Evolutionary conservation across 2,888 invertebrate genomes (phyloP).

Genomic region (Aleiodes alternator): DNA sequence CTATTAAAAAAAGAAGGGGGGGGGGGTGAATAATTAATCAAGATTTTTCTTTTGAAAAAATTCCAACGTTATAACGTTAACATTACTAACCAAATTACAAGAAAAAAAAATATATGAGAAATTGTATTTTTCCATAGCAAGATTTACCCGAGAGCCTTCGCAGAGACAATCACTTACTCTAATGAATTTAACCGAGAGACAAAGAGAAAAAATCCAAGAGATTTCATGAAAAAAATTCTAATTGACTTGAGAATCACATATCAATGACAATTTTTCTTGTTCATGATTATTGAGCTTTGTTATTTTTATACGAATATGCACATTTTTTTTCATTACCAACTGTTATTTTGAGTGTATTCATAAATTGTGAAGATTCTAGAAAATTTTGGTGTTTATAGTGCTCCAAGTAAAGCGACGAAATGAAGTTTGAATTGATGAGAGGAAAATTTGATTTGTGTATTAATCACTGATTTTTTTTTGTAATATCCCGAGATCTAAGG

Average conservation of each 20-base stretch:
- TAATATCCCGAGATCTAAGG: too few relatives aligned
- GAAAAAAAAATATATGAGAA: slow-evolving; percentile 40
- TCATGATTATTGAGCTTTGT: slow-evolving; percentile 29
- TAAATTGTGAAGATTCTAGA: slow-evolving; percentile 11
- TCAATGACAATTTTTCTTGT: background rate
- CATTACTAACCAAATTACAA: slow-evolving; percentile 62
- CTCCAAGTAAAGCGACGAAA: too few relatives aligned
- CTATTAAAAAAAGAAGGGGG: too few relatives aligned
- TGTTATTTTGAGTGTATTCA: slow-evolving; percentile 25
- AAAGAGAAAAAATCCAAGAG: slow-evolving; percentile 28
- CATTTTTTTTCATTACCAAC: slow-evolving; percentile 15
- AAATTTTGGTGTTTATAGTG: background rate
- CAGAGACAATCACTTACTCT: slow-evolving; percentile 72
- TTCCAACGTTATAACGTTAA: slow-evolving; percentile 58
- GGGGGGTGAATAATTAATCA: background rate
- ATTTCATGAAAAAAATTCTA: slow-evolving; percentile 18
- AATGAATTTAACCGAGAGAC: slow-evolving; percentile 60
- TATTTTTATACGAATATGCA: slow-evolving; percentile 6
- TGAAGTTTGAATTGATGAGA: too few relatives aligned
- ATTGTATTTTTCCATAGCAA: slow-evolving; percentile 16
- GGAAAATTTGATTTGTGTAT: too few relatives aligned
- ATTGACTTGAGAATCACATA: slow-evolving; percentile 23
- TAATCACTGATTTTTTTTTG: too few relatives aligned
- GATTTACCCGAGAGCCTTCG: slow-evolving; percentile 45
- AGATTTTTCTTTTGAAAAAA: slow-evolving; percentile 32